These are phyloP conservation scores for Periophthalmus modestus DNA, from an alignment of 2,113 vertebrate genomes.

Conservation along the genomic window DNA sequence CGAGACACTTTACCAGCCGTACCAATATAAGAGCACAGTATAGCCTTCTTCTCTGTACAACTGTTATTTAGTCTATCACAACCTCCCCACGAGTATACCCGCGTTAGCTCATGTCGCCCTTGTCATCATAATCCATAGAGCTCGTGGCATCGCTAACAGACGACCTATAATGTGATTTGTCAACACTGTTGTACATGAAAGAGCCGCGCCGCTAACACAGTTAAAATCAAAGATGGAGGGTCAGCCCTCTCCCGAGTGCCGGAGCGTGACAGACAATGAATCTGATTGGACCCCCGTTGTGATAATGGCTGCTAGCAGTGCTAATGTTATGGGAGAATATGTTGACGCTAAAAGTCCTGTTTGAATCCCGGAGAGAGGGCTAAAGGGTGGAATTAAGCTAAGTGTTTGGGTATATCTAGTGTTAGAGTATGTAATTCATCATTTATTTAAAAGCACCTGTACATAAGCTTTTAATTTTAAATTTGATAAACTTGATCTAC, in stretches of 20 bases:
- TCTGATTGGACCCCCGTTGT: conserved; percentile 21
- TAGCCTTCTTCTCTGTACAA: no score
- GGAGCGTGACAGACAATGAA: conserved; percentile 44
- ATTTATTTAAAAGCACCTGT: no score
- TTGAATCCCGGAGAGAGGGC: conserved; percentile 1
- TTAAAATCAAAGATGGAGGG: conserved; percentile 46
- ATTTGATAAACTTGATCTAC: no score
- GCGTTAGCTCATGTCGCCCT: background rate
- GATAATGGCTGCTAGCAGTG: background rate
- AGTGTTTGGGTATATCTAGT: no score
- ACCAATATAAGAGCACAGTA: no score
- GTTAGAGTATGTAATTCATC: no score
- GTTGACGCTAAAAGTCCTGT: background rate
- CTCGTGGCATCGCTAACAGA: conserved; percentile 25
- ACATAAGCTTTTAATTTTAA: no score
- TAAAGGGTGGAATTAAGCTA: no score
- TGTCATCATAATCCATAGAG: conserved; percentile 54
- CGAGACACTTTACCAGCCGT: no score
- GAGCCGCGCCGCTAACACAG: conserved; percentile 32
- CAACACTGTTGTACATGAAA: conserved; percentile 57
- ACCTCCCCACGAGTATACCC: background rate
- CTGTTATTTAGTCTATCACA: no score
- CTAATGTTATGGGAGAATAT: background rate
- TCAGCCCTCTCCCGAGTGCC: conserved; percentile 15
- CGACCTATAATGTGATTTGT: conserved; percentile 63